Evolutionary conservation across 2,113 vertebrate genomes (phyloP), one percentile per base, ranked within the genome.

Genomic region (Amphiprion percula): DNA sequence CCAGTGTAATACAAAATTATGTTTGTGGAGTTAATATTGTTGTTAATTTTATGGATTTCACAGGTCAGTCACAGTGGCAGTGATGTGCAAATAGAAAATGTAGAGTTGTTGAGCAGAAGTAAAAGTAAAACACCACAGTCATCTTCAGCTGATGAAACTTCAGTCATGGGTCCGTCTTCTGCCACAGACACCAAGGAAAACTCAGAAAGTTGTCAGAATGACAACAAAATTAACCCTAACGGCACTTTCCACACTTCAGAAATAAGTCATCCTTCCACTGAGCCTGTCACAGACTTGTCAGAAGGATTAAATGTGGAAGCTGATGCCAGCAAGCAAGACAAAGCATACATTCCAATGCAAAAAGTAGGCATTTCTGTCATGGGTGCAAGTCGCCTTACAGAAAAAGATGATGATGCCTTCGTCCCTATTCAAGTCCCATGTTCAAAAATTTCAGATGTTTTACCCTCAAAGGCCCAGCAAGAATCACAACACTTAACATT

Each of bases 381-480:
- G 8, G 58, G 26, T 28, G 23, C 61, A 52, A 41, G 37, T 5
- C 21, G 46, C 46, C 47, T 74, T 5, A 39, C 10, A 15, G 52
- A 68, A 65, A 63, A 39, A 47, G 21, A 17, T 19, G 39, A 65
- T 52, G 52, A 54, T 11, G 66, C 11, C 68, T 53, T 53, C 46
- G 19, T 24, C 12, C 21, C 4, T 4, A 9, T 63, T 65, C 67
- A 44, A 2, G 52, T 41, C 15, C 17, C 49, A 16, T 44, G 33
- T 44, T 6, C 73, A 21, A 53, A 67, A 59, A 62, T 26, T 26
- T 19, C 24, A 17, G 17, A 41, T 52, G 23, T 28, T 73, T 46
- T 49, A 7, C 55, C 44, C 28, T 74, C 74, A 44, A 23, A 63
- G 53, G 53, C 37, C 7, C 62, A 64, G 26, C 46, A 61, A 37